Base-by-base conservation (phyloP, 1,140 invertebrate genomes). In the Zaprionus lachaisei region DNA sequence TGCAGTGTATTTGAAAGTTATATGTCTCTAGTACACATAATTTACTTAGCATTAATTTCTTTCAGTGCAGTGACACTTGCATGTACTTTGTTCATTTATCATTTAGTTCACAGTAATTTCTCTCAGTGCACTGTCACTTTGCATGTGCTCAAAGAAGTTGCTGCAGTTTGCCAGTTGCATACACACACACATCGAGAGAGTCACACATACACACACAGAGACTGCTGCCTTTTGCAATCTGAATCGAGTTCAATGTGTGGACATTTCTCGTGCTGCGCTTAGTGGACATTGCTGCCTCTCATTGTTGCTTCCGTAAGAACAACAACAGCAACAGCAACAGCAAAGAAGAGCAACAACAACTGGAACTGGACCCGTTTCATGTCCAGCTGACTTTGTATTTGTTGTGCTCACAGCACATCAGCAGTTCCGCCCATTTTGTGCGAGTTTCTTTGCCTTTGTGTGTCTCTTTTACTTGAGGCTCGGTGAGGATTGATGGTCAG, bases 201-300 rank as follows among this genome's bases (percentile, higher is more conserved):
- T 4, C 68, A 66, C 57, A 55, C 41, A 28, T 51, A 61, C 63
- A 61, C 26, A 66, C 1, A 17, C 4, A 55, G 14, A 64, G 22
- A 20, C 17, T 22, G 20, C 60, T 61, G 28, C n/a, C 47, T 64
- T 66, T 38, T 51, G 63, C 60, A 47, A 55, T 15, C 17, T 58
- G 86, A 81, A 89, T 83, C 58, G 84, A 81, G 81, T 76, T 69
- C 74, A 89, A 79, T 81, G 68, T 81, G 85, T 81, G 81, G 81
- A 82, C 85, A 89, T 77, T 84, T 79, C 57, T 54, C 66, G 58
- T 76, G 78, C 74, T 77, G 75, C 28, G 66, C 72, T 82, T 85
- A 82, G 79, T 65, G 75, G 67, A 78, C 79, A 71, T 61, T 41
- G 63, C 66, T 26, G 63, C 66, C 66, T 72, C 61, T 54, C 65